phyloP scores from a whole-genome alignment of 2,888 invertebrate species.

The Theretra japonica region DNA sequence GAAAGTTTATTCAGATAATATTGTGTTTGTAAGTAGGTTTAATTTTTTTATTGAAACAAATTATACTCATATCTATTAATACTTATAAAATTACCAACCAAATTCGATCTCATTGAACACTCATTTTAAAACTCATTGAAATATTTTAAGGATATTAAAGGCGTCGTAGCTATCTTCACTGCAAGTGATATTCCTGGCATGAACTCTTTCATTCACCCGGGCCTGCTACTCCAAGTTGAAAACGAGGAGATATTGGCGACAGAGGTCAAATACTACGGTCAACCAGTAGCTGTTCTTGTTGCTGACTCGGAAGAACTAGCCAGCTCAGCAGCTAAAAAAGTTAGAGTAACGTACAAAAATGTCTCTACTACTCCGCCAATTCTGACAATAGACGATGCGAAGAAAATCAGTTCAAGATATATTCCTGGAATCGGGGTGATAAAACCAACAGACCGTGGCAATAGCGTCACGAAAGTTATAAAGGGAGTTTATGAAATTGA shows the following conservation, averaged over 20 bases:
- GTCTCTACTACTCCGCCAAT: slow-evolving; percentile 59
- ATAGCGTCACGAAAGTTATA: slow-evolving; percentile 68
- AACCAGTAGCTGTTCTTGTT: slow-evolving; percentile 88
- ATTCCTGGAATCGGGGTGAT: slow-evolving; percentile 52
- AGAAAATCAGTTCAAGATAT: slow-evolving; percentile 72
- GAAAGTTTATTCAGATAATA: no score
- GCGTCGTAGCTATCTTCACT: slow-evolving; percentile 86
- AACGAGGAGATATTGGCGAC: slow-evolving; percentile 83
- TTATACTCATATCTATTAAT: no score
- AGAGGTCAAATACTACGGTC: slow-evolving; percentile 86
- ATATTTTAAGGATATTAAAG: slow-evolving; percentile 81
- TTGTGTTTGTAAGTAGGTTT: no score
- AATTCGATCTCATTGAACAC: no score
- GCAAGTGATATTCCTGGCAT: slow-evolving; percentile 89
- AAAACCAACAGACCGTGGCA: slow-evolving; percentile 61
- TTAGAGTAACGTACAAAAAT: slow-evolving; percentile 84
- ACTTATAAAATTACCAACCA: no score
- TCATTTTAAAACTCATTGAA: no score
- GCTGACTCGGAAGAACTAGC: slow-evolving; percentile 85
- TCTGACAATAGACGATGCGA: slow-evolving; percentile 68
- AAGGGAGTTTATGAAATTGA: slow-evolving; percentile 86
- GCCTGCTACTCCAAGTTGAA: slow-evolving; percentile 64
- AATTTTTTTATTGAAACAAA: no score
- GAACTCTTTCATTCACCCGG: slow-evolving; percentile 81
- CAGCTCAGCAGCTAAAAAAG: slow-evolving; percentile 81